Evolutionary conservation across 2,113 vertebrate genomes (phyloP).

Genomic region (Axis porcinus): DNA sequence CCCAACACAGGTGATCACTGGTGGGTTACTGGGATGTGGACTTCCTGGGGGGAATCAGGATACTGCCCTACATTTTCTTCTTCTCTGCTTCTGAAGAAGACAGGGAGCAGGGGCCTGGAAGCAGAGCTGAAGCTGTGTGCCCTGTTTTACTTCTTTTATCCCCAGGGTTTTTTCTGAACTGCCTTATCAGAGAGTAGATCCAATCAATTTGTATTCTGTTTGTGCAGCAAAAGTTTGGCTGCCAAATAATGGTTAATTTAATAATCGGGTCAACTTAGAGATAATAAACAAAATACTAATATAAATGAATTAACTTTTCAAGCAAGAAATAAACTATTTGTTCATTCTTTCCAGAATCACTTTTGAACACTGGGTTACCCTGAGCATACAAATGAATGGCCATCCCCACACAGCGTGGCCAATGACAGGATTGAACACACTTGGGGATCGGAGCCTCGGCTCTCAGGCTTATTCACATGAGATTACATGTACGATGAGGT

Average conservation of each 20-base stretch:
- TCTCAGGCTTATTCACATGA: not conserved
- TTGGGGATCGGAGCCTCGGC: too few relatives aligned
- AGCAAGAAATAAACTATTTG: slow-evolving; percentile 63
- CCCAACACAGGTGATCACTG: slow-evolving; percentile 63
- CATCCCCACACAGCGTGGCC: not conserved
- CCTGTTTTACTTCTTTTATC: not conserved
- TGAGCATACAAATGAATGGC: not conserved
- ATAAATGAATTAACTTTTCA: slow-evolving; percentile 68
- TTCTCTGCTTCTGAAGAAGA: not conserved
- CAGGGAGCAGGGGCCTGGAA: not conserved
- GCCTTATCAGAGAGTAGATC: not conserved
- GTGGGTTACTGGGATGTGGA: slow-evolving; percentile 36
- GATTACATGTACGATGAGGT: not conserved
- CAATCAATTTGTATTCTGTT: slow-evolving; percentile 44
- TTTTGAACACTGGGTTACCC: not conserved
- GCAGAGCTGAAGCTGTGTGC: not conserved
- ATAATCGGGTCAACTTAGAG: slow-evolving; percentile 57
- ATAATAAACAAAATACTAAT: slow-evolving; percentile 60
- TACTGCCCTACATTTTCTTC: not conserved
- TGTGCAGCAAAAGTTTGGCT: slow-evolving; percentile 38
- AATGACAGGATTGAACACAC: not conserved
- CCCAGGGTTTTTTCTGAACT: not conserved
- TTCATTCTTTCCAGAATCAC: slow-evolving; percentile 37
- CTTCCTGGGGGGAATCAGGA: not conserved
- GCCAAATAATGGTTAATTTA: slow-evolving; percentile 58